phyloP scores from a whole-genome alignment of 2,113 vertebrate genomes.

The Coracopsis vasa region DNA sequence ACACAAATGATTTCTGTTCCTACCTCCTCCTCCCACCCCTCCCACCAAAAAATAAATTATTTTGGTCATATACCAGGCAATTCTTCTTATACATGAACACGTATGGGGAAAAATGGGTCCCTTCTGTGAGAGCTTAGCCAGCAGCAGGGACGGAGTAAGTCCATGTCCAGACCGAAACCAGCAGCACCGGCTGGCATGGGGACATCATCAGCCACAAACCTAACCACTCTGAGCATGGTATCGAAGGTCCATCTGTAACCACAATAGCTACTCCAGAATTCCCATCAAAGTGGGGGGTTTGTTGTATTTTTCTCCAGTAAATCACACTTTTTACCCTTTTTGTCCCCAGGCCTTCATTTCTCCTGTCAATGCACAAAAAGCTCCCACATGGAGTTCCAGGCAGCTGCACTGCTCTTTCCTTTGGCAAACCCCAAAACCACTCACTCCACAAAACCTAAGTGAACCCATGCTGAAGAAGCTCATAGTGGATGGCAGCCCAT shows the following conservation, averaged over 20 bases:
- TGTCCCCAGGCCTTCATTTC: not conserved
- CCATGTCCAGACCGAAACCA: not conserved
- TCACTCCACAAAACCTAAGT: rapidly evolving
- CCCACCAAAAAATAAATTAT: not conserved
- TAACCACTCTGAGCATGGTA: not conserved
- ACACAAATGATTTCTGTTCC: not conserved
- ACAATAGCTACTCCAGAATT: not conserved
- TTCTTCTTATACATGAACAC: rapidly evolving
- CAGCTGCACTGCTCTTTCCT: not conserved
- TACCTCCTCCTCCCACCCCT: rapidly evolving
- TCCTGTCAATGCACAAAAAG: not conserved
- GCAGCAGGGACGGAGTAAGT: rapidly evolving
- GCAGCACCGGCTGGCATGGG: not conserved
- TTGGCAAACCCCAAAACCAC: not conserved
- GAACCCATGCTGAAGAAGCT: not conserved
- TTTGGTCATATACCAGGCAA: not conserved
- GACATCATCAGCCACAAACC: not conserved
- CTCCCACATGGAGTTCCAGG: not conserved
- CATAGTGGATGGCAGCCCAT: not conserved
- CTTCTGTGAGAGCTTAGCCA: rapidly evolving
- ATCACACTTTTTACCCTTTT: not conserved
- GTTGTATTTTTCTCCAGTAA: not conserved
- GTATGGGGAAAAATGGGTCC: rapidly evolving
- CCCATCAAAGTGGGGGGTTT: rapidly evolving
- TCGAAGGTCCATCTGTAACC: not conserved